phyloP scores from a whole-genome alignment of 2,888 invertebrate genomes.

The Nomada fucata region DNA sequence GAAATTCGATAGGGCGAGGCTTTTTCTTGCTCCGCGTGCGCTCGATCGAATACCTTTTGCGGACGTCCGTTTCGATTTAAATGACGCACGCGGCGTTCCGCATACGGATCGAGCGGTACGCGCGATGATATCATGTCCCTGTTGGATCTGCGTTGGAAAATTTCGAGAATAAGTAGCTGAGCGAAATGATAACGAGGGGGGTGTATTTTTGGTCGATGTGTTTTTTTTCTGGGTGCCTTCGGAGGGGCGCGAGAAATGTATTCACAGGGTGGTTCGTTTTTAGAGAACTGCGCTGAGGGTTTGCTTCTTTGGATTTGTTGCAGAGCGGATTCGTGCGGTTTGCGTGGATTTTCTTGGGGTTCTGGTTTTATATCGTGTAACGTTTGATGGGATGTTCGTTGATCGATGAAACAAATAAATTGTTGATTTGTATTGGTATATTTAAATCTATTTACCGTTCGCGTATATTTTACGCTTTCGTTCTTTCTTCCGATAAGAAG shows the following conservation, averaged over 20 bases:
- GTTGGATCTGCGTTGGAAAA: conserved; percentile 9
- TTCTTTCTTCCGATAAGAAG: too few relatives aligned
- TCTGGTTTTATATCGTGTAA: too few relatives aligned
- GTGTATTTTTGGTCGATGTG: conserved; percentile 26
- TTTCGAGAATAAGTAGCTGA: conserved; percentile 33
- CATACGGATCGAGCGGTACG: too few relatives aligned
- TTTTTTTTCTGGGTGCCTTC: background rate
- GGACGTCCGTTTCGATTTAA: conserved; percentile 34
- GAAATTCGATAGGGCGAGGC: background rate
- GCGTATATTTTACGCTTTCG: too few relatives aligned
- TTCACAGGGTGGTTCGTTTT: background rate
- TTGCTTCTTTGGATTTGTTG: background rate
- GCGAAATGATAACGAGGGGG: conserved; percentile 13
- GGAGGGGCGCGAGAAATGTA: background rate
- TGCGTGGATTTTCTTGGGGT: too few relatives aligned
- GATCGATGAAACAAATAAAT: too few relatives aligned
- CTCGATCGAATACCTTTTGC: conserved; percentile 23
- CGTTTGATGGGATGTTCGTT: too few relatives aligned
- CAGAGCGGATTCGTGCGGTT: too few relatives aligned
- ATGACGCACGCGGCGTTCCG: conserved; percentile 1
- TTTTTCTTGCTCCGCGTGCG: conserved; percentile 1
- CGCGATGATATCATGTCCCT: background rate
- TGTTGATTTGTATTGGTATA: too few relatives aligned
- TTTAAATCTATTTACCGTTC: too few relatives aligned
- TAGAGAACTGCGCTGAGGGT: background rate